Evolutionary conservation across 2,888 invertebrate genomes (phyloP), one percentile per base, ranked within the genome.

Genomic region (Xylocampa areola): DNA sequence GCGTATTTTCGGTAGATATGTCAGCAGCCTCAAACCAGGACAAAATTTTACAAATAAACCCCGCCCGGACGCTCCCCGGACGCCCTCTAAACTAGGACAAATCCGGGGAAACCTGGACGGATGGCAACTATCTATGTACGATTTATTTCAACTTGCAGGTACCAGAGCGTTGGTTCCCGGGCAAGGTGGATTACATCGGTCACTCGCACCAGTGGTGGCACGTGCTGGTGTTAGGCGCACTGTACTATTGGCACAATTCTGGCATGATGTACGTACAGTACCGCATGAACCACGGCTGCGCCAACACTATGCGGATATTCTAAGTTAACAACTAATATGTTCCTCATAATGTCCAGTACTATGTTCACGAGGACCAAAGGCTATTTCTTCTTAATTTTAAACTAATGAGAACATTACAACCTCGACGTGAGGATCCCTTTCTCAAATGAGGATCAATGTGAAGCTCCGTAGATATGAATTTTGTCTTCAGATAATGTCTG

Each of bases 181-280:
- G 98, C 77, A 95, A 95, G 82, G 97, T 99, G 79, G 98, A 99
- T 91, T 98, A 96, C 86, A 94, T 98, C 36, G 99, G 99, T 0
- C 98, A 98, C 76, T 98, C 98, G 27, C 99, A 99, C 91, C 99
- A 99, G 82, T 97, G 98, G 97, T 99, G 99, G 99, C 99, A 99
- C 87, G 94, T 98, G 19, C 95, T 99, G 51, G 97, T 99, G 0
- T 96, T 99, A 4, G 94, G 96, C 0, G 98, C 98, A 0, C 96
- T 99, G 40, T 97, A 98, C 86, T 98, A 98, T 90, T 99, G 99
- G 99, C 98, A 99, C 88, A 97, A 97, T 85, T 90, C 97, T 2
- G 98, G 97, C 44, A 96, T 97, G 95, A 94, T 97, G 81, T 97
- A 97, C 83, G 96, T 97, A 7, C 96, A 97, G 85, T 97, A 96